Conservation (phyloP, 2,888 invertebrate genomes). For the Hydriomena furcata region DNA sequence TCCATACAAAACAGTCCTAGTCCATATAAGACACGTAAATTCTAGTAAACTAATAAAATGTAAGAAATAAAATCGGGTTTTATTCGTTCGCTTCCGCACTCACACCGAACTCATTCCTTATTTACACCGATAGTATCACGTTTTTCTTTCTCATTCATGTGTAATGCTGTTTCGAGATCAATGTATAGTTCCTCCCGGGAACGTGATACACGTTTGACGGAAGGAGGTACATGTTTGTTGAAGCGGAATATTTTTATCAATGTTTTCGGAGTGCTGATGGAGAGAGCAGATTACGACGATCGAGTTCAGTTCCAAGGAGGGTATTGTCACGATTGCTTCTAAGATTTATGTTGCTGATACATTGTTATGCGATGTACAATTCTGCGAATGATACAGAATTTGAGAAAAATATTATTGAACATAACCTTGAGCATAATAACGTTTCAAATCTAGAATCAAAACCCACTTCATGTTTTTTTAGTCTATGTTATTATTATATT, state of each 20-base stretch:
- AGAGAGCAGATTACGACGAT: slow-evolving; percentile 21
- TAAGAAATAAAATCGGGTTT: slow-evolving; percentile 24
- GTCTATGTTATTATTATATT: no score
- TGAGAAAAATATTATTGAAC: neutral
- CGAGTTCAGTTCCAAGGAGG: slow-evolving; percentile 16
- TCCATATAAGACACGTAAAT: slow-evolving; percentile 25
- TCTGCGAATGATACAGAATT: slow-evolving; percentile 5
- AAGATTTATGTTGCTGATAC: slow-evolving; percentile 22
- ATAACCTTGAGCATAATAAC: no score
- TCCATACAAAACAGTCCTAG: slow-evolving; percentile 10
- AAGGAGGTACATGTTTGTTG: slow-evolving; percentile 3
- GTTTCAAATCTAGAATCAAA: no score
- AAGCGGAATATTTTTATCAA: slow-evolving; percentile 21
- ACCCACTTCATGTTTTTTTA: no score
- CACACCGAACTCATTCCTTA: slow-evolving; percentile 28
- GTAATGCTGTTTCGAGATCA: slow-evolving; percentile 29
- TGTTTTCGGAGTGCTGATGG: slow-evolving; percentile 23
- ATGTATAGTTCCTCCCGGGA: slow-evolving; percentile 21
- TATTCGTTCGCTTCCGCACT: slow-evolving; percentile 17
- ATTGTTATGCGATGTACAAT: slow-evolving; percentile 14
- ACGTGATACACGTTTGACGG: slow-evolving; percentile 19
- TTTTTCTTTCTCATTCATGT: slow-evolving; percentile 27
- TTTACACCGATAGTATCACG: slow-evolving; percentile 23
- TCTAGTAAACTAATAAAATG: slow-evolving; percentile 25
- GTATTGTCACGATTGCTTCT: slow-evolving; percentile 25